These are phyloP conservation scores for Lamellibrachia columna DNA, from an alignment of 2,888 invertebrate genomes.

Conservation along the genomic window DNA sequence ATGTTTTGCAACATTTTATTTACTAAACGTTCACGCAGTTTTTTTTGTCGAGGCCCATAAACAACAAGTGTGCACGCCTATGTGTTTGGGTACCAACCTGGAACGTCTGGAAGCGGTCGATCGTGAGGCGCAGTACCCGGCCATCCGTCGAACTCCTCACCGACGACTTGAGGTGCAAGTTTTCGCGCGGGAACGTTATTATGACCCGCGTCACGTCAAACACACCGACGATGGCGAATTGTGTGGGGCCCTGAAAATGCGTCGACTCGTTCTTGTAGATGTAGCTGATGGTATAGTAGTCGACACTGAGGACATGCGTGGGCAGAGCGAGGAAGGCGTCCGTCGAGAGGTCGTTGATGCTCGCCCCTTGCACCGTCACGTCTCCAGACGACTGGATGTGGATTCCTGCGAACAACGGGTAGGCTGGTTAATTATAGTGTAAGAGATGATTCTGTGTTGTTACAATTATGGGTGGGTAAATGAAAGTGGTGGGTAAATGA, in stretches of 20 bases:
- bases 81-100: conserved; percentile 13
- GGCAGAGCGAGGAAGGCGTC: conserved; percentile 37
- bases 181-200: background rate
- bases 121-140: background rate
- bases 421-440: background rate
- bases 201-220: conserved; percentile 23
- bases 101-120: conserved; percentile 22
- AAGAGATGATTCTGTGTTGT: background rate
- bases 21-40: too few relatives aligned
- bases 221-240: conserved; percentile 25
- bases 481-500: too few relatives aligned
- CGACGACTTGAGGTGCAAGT: background rate
- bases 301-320: conserved; percentile 28
- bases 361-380: conserved; percentile 34
- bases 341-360: conserved; percentile 33
- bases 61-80: too few relatives aligned
- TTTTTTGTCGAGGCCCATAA: too few relatives aligned
- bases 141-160: background rate
- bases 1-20: too few relatives aligned
- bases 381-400: conserved; percentile 26
- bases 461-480: background rate
- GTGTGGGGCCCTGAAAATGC: conserved; percentile 26
- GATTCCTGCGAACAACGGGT: conserved; percentile 26
- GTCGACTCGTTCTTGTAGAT: conserved; percentile 26
- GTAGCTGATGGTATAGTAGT: conserved; percentile 35